A percentile compares a stretch with the other conserved stretches of the same genome.
Conservation (phyloP, 2,113 vertebrate genomes). For the Pristiophorus japonicus region DNA sequence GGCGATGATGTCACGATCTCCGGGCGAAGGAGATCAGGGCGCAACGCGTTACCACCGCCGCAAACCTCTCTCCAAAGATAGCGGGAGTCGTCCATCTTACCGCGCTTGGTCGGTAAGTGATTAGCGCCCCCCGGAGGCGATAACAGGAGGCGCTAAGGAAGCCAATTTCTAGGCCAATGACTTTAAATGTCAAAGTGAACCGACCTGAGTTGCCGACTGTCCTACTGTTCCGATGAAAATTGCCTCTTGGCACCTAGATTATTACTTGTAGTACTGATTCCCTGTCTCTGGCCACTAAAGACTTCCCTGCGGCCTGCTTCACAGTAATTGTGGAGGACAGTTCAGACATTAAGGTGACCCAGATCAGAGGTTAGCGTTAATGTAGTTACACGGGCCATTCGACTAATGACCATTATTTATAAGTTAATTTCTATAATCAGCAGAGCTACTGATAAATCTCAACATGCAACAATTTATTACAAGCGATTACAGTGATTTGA, state of each 20-base stretch:
- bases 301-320: background rate
- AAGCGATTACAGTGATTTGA: background rate
- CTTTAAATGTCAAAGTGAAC: background rate
- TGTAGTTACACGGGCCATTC: background rate
- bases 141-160: too few species aligned
- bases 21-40: too few species aligned
- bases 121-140: too few species aligned
- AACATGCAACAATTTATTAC: background rate
- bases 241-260: too few species aligned
- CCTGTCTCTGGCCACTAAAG: background rate
- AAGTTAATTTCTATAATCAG: background rate
- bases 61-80: too few species aligned
- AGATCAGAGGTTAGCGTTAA: background rate
- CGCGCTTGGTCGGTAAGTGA: too few species aligned
- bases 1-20: too few species aligned
- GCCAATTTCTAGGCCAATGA: too few species aligned
- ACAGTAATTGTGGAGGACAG: background rate
- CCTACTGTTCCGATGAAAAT: background rate
- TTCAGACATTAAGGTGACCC: background rate
- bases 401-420: background rate
- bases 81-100: too few species aligned
- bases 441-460: background rate
- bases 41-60: too few species aligned
- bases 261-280: background rate
- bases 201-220: too few species aligned